Evolutionary conservation across 2,113 vertebrate species (phyloP), one percentile per base, ranked within the genome.

Genomic region (Microcebus tavaratra): DNA sequence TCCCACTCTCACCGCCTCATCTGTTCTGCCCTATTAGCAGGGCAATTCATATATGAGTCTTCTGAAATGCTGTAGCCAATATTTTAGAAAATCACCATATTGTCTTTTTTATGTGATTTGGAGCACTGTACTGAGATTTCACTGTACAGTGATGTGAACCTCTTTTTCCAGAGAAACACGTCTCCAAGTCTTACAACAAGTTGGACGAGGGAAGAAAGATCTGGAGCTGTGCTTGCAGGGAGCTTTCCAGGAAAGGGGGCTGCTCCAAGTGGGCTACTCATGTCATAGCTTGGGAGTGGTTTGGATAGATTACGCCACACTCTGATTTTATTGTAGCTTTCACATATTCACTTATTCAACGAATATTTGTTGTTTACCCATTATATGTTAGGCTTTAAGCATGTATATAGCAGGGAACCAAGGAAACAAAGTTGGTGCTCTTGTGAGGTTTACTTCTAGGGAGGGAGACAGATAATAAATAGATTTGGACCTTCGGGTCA

Each of bases 1-100:
- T 23, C 59, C 6, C 29, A 10, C 55, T 21, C 55, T 18, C 5
- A 1, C 45, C 0, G 2, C 6, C 8, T 29, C 13, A 20, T 13
- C 34, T 11, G 8, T 61, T 75, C 50, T 7, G 5, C 34, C 34
- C 36, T 39, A 11, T 63, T 6, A 13, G 17, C 0, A 3, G 55
- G 12, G 4, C 48, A 45, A 53, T 59, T 50, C 14, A 3, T 34
- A 2, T 27, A 39, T 2, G 48, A 48, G 31, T 10, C 57, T 81
- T 42, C 78, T 34, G 34, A 55, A 75, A 45, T 15, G 23, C 57
- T 15, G 65, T 12, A 45, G 48, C 57, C 29, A 81, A 14, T 85
- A 6, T 45, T 85, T 92, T 68, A 70, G 79, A 83, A 92, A 80
- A n/a, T n/a, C 39, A 23, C 53, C 17, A 3, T 55, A 2, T 42